phyloP scores from a whole-genome alignment of 2,888 invertebrate species.

The Ochropleura plecta region DNA sequence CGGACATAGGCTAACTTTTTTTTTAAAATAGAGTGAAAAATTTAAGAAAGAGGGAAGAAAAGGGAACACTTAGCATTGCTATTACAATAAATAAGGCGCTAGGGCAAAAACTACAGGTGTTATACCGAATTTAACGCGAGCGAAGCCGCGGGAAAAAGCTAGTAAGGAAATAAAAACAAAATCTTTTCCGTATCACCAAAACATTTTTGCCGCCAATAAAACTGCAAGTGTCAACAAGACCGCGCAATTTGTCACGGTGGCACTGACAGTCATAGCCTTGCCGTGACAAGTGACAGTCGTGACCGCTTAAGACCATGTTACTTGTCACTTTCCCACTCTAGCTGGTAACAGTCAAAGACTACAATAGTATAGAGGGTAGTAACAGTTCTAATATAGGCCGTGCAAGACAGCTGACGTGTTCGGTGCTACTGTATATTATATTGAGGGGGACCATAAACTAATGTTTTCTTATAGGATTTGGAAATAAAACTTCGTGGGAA shows the following conservation, averaged over 20 bases:
- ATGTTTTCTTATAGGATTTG: background rate
- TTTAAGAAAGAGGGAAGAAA: no score
- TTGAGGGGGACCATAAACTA: background rate
- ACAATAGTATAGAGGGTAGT: no score
- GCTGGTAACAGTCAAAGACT: constrained; percentile 31
- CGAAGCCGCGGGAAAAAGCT: no score
- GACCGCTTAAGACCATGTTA: constrained; percentile 43
- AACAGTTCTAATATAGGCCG: constrained; percentile 38
- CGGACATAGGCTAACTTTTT: no score
- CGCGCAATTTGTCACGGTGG: constrained; percentile 67
- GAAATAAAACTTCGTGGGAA: background rate
- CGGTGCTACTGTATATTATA: background rate
- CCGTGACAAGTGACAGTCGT: constrained; percentile 51
- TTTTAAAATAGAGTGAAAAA: no score
- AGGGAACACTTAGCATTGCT: no score
- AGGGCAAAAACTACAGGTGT: no score
- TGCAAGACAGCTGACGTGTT: constrained; percentile 38
- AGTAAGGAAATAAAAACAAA: background rate
- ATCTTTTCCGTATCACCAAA: constrained; percentile 12
- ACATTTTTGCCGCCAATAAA: constrained; percentile 51
- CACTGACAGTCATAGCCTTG: constrained; percentile 42
- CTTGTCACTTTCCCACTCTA: constrained; percentile 46
- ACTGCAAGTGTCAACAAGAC: constrained; percentile 59
- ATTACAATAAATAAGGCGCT: no score
- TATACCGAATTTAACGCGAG: no score